These are phyloP conservation scores for Uria aalge DNA, from an alignment of 2,113 vertebrate species.

Conservation along the genomic window DNA sequence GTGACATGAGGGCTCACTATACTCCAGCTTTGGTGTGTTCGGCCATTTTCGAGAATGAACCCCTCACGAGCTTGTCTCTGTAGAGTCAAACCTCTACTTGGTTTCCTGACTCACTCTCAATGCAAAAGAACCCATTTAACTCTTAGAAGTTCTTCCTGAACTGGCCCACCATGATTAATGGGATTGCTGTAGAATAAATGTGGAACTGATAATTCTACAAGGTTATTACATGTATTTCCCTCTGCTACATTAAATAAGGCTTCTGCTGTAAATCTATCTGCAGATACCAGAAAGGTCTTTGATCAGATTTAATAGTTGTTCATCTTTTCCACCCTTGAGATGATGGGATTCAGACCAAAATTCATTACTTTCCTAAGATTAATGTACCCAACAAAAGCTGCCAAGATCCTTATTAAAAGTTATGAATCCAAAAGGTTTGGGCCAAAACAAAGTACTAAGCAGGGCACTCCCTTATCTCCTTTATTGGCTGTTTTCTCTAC, in stretches of 20 bases:
- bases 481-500: neutral
- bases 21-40: neutral
- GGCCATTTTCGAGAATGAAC: neutral
- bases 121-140: neutral
- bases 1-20: neutral
- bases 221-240: neutral
- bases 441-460: neutral
- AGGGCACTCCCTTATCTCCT: neutral
- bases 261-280: slow-evolving; percentile 13
- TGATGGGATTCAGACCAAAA: slow-evolving; percentile 33
- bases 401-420: slow-evolving; percentile 38
- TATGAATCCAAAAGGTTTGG: neutral
- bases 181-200: neutral
- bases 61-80: neutral
- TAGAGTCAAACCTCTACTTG: neutral
- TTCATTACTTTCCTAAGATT: slow-evolving; percentile 41
- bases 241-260: slow-evolving; percentile 18
- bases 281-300: slow-evolving; percentile 34
- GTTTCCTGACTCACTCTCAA: neutral
- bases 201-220: slow-evolving; percentile 6
- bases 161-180: neutral
- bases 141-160: neutral
- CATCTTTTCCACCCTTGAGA: slow-evolving; percentile 1
- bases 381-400: slow-evolving; percentile 4
- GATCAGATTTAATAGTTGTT: neutral